A percentile compares a stretch with the other conserved stretches of the same genome.
phyloP scores from a whole-genome alignment of 2,113 vertebrate species.

The Grus americana region DNA sequence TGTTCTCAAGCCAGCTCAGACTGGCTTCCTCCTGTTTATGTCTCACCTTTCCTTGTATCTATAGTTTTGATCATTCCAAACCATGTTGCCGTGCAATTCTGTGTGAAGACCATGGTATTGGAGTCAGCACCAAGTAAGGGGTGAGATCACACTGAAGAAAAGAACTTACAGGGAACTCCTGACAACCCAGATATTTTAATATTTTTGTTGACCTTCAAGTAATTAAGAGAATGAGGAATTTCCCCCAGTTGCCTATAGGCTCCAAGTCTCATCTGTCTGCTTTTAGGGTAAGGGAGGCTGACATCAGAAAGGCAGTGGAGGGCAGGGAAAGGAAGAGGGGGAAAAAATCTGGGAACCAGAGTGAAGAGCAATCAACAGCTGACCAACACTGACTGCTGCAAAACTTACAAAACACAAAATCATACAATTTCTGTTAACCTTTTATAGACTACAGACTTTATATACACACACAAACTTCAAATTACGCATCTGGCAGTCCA shows the following conservation, averaged over 20 bases:
- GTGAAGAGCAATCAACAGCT: slow-evolving; percentile 23
- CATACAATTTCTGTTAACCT: slow-evolving; percentile 27
- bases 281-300: slow-evolving; percentile 23
- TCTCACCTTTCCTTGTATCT: not conserved
- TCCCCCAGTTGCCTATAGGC: not conserved
- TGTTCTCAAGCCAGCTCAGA: not conserved
- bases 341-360: not conserved
- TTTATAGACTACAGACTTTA: slow-evolving; percentile 34
- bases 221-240: slow-evolving; percentile 21
- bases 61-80: not conserved
- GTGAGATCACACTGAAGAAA: not conserved
- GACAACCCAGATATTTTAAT: slow-evolving; percentile 45
- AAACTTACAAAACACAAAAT: slow-evolving; percentile 46
- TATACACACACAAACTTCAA: slow-evolving; percentile 29
- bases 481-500: slow-evolving; percentile 28
- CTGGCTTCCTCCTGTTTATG: not conserved
- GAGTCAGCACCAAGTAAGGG: not conserved
- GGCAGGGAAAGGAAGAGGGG: not conserved
- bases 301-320: slow-evolving; percentile 13
- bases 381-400: slow-evolving; percentile 19
- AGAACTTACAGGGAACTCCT: not conserved
- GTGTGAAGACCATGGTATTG: not conserved
- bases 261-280: slow-evolving; percentile 3
- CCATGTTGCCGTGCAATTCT: not conserved
- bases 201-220: slow-evolving; percentile 68